Evolutionary conservation across 2,113 vertebrate species (phyloP).

Genomic region (Macaca nemestrina): DNA sequence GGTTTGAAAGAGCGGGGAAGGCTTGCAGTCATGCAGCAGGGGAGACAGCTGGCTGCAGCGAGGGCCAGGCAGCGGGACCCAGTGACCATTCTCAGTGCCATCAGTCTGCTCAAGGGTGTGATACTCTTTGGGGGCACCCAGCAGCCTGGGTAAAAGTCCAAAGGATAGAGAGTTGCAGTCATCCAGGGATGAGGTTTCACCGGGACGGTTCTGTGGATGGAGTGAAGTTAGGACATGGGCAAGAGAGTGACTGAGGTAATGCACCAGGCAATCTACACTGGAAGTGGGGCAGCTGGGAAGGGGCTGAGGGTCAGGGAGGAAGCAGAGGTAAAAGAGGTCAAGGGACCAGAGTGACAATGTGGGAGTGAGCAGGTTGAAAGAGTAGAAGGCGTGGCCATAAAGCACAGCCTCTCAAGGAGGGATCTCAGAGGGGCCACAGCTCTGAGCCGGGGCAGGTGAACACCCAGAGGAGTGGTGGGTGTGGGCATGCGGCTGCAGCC

Average conservation of each 20-base stretch:
- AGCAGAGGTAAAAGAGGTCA: background rate
- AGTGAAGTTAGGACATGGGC: background rate
- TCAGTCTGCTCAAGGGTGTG: background rate
- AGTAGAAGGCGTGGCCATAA: background rate
- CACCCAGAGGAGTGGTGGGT: background rate
- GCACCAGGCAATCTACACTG: rapidly evolving
- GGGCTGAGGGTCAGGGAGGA: background rate
- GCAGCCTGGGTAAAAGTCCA: background rate
- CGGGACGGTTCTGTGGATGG: no score
- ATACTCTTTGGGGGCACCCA: background rate
- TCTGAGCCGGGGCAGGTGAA: background rate
- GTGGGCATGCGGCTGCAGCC: rapidly evolving
- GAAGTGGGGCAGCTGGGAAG: background rate
- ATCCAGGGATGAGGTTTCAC: no score
- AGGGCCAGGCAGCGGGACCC: background rate
- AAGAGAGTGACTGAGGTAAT: background rate
- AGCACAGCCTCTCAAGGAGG: background rate
- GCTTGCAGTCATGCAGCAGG: no score
- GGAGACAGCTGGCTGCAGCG: background rate
- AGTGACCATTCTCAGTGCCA: background rate
- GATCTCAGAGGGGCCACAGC: background rate
- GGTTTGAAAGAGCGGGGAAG: background rate
- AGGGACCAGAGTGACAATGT: background rate
- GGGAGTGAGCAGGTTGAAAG: background rate
- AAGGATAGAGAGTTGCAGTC: background rate